Base-by-base conservation (phyloP, 2,888 invertebrate genomes). In the Seira sanloemensis region DNA sequence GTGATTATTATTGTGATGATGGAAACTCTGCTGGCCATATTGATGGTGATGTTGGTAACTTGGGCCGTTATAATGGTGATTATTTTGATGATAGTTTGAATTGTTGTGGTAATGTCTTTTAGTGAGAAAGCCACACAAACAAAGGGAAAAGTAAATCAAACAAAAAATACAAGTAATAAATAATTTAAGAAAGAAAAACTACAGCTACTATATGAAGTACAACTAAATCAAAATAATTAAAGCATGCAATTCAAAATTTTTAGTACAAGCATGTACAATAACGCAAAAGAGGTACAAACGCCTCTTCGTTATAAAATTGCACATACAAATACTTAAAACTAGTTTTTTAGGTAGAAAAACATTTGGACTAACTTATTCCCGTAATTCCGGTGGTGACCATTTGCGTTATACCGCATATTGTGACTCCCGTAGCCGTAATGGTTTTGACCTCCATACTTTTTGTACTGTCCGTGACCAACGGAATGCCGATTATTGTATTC, bases 361-460 rank as follows among this genome's bases (percentile, higher is more conserved):
- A 65, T 25, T 54, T 26, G 68, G 1, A 67, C 85, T 86, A 65
- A 86, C 85, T 82, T 86, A 82, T 86, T 86, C 18, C 86, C 85
- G 58, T 83, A 78, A 82, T 78, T 77, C 65, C 86, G 71, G 68
- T 69, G 85, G 21, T 78, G 69, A 50, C 77, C 81, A n/a, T 69
- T 58, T 24, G 67, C 73, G 74, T 78, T 78, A 80, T 80, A 84
- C 76, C 78, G 79, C 27, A 78, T 69, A n/a, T 68, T 25, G 24
- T 79, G 79, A 27, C 74, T 71, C 24, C 75, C 68, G 21, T 81
- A 54, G 18, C 79, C 80, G 50, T 76, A 77, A 77, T 76, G 75
- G 18, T 72, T 76, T 66, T 72, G 76, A 18, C 66, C 66, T 19
- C 25, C 66, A 66, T 16, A 79, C 68, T 79, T 79, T 79, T 79